Base-by-base conservation (phyloP, 2,113 vertebrate species). In the Notarius quadriscutis region DNA sequence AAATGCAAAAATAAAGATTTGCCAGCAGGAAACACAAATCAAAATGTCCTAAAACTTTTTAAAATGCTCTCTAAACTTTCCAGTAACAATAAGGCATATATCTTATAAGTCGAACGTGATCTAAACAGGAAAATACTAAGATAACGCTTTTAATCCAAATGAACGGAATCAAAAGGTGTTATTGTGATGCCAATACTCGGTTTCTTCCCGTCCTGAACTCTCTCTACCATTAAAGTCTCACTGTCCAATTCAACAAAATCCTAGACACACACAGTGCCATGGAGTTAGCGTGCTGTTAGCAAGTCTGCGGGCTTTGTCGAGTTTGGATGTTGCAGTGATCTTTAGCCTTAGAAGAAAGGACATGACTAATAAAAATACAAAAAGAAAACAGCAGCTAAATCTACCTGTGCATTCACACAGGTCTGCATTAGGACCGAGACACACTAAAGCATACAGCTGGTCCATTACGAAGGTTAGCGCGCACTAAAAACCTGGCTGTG, bases 401-500 rank as follows among this genome's bases (percentile, higher is more conserved):
- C 20, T 41, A 53, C 58, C 55, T 50, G 30, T 25, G 58, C 34
- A 20, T 18, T 53, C n/a, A 69, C 69, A 75, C 53, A n/a, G 84
- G 57, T 17, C 27, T 25, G 63, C 27, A 81, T 65, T 51, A 34
- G 81, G n/a, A 41, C 55, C 17, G 41, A 82, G 86, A 50, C 9
- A 27, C 75, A 81, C 57, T 50, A 81, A 34, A 55, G 12, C 18
- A 30, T 30, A 81, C n/a, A 25, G 60, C 79, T 69, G 51, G 62
- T 80, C 84, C 75, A 9, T 53, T 34, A n/a, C 67, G 25, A 65
- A 80, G 86, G 53, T 2, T 74, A 25, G 18, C 53, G 55, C n/a
- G 18, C 79, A 55, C 63, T 6, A 58, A 27, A 83, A 84, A 79
- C 48, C 89, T 80, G 62, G 83, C 71, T 83, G 81, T 86, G 89